Percentiles rank a stretch among this genome's conserved stretches.
phyloP scores from a whole-genome alignment of 2,888 invertebrate genomes.

The Cryptocephalus primarius region DNA sequence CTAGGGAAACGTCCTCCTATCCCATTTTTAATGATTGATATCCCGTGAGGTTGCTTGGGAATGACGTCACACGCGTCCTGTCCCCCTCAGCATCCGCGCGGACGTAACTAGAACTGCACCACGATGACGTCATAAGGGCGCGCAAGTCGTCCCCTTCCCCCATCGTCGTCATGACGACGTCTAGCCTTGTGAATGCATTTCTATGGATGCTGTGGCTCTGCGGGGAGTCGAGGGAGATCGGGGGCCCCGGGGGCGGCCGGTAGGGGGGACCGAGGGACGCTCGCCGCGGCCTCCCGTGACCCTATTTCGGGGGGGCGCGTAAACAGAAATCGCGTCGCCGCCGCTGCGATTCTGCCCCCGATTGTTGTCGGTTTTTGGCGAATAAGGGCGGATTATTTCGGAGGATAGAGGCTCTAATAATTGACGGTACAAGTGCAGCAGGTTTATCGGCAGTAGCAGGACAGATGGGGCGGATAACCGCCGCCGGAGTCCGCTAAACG shows the following conservation, averaged over 20 bases:
- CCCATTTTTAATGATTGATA: neutral
- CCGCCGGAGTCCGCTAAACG: too few relatives aligned
- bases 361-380: too few relatives aligned
- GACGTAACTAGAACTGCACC: slow-evolving; percentile 8
- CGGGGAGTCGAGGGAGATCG: too few relatives aligned
- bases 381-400: too few relatives aligned
- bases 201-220: slow-evolving; percentile 1
- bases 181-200: slow-evolving; percentile 2
- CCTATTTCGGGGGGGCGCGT: neutral
- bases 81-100: neutral
- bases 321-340: too few relatives aligned
- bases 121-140: slow-evolving; percentile 8
- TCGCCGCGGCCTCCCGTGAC: neutral
- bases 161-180: slow-evolving; percentile 6
- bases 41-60: neutral
- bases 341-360: too few relatives aligned
- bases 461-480: too few relatives aligned
- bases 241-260: neutral
- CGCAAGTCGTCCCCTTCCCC: slow-evolving; percentile 3
- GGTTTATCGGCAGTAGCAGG: too few relatives aligned
- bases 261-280: neutral
- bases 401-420: too few relatives aligned
- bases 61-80: slow-evolving; percentile 7
- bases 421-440: too few relatives aligned
- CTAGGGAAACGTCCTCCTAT: slow-evolving; percentile 3